A percentile compares a stretch with the other conserved stretches of the same genome.
phyloP scores from a whole-genome alignment of 2,113 vertebrate genomes.

The Eptesicus fuscus region DNA sequence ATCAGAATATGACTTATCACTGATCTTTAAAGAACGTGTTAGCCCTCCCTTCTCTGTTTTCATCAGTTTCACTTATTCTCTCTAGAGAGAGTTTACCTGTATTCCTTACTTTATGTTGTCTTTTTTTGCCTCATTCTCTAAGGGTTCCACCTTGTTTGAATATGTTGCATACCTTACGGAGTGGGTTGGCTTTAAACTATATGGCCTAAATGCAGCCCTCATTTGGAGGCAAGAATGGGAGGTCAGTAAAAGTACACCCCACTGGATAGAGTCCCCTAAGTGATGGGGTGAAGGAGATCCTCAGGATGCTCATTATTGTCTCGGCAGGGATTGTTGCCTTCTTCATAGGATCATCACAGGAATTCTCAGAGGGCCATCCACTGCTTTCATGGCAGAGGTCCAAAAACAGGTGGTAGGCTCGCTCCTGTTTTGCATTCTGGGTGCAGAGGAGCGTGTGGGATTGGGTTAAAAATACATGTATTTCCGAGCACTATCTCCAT shows the following conservation, averaged over 20 bases:
- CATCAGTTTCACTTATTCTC: neutral
- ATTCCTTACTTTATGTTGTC: neutral
- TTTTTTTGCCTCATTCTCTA: neutral
- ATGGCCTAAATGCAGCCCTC: neutral
- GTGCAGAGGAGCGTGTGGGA: neutral
- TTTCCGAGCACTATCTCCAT: neutral
- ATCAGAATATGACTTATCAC: neutral
- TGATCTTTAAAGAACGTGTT: conserved; percentile 31
- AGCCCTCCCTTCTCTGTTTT: neutral
- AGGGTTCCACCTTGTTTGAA: neutral
- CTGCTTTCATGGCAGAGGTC: conserved; percentile 48
- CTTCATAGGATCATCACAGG: conserved; percentile 15
- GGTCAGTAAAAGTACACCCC: neutral
- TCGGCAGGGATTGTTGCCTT: conserved; percentile 42
- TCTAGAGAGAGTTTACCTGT: neutral
- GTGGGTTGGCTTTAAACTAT: neutral
- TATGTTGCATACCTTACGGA: neutral
- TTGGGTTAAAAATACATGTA: neutral
- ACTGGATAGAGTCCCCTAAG: neutral
- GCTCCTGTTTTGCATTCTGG: conserved; percentile 8
- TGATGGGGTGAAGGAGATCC: neutral
- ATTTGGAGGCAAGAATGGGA: neutral
- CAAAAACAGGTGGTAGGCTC: neutral
- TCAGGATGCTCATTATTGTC: conserved; percentile 39
- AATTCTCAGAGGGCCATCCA: conserved; percentile 44